A percentile compares a stretch with the other conserved stretches of the same genome.
phyloP scores from a whole-genome alignment of 2,888 invertebrate species.

The Drosophila flavopinicola region DNA sequence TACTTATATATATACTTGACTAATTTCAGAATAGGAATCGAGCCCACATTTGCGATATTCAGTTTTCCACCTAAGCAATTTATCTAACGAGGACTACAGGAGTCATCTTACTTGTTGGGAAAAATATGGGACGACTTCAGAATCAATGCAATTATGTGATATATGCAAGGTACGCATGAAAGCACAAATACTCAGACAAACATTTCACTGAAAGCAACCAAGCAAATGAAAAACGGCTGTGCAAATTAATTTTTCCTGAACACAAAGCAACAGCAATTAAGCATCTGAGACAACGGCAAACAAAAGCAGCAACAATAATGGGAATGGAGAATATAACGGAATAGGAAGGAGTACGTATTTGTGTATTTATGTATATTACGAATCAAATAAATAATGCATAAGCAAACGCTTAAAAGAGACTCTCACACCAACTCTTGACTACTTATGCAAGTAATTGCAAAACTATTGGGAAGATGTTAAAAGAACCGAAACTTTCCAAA shows the following conservation, averaged over 20 bases:
- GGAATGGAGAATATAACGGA: neutral
- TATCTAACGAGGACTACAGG: too few species aligned
- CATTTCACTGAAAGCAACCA: slow-evolving; percentile 65
- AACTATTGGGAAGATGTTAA: neutral
- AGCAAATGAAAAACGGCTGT: slow-evolving; percentile 75
- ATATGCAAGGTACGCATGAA: slow-evolving; percentile 70
- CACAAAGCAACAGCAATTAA: slow-evolving; percentile 58
- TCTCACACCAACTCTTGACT: slow-evolving; percentile 1
- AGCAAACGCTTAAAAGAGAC: neutral
- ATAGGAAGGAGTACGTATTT: neutral
- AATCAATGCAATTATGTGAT: slow-evolving; percentile 76
- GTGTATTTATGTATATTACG: neutral
- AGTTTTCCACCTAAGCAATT: too few species aligned
- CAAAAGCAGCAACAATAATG: slow-evolving; percentile 22
- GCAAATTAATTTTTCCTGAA: slow-evolving; percentile 71
- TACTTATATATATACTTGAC: too few species aligned
- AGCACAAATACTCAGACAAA: slow-evolving; percentile 42
- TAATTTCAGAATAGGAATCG: too few species aligned
- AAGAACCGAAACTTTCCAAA: too few species aligned
- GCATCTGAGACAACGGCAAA: slow-evolving; percentile 48
- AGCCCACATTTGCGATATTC: too few species aligned
- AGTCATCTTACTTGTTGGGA: too few species aligned
- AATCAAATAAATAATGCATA: neutral
- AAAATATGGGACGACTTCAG: slow-evolving; percentile 42
- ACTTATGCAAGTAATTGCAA: neutral